Conservation (phyloP, 2,113 vertebrate genomes). For the Tenrec ecaudatus region DNA sequence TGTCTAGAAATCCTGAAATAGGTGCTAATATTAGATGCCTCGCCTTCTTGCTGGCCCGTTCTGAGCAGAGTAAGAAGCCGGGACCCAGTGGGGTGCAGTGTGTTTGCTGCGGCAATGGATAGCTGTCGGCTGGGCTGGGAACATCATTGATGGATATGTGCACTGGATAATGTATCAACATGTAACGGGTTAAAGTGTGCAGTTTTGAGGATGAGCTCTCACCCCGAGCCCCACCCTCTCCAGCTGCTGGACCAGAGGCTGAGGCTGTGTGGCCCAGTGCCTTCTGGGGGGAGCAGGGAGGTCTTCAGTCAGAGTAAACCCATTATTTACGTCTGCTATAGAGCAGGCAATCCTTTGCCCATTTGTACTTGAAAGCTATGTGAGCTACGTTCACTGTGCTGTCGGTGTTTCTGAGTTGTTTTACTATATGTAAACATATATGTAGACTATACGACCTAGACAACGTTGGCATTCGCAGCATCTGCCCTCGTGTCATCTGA, state of each 20-base stretch:
- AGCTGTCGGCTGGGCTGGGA: neutral
- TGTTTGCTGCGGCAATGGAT: neutral
- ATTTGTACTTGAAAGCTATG: neutral
- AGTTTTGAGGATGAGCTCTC: neutral
- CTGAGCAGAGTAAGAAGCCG: constrained; percentile 3
- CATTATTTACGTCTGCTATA: neutral
- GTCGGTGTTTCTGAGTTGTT: constrained; percentile 34
- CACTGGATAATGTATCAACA: neutral
- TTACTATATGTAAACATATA: too few relatives aligned
- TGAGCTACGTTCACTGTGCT: neutral
- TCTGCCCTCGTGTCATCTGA: neutral
- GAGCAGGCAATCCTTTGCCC: neutral
- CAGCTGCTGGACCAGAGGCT: neutral
- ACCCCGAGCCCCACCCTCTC: neutral
- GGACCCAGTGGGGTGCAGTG: neutral
- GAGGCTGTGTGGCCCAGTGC: neutral
- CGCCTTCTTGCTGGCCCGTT: neutral
- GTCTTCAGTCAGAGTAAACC: neutral
- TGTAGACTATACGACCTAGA: neutral
- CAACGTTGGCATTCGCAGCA: neutral
- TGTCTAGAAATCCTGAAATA: constrained; percentile 27
- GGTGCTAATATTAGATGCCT: neutral
- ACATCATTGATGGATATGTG: neutral
- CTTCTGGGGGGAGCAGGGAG: neutral
- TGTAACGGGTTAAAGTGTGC: neutral